These are phyloP conservation scores for Heteractis magnifica DNA, from an alignment of 92 coral and sea anemone genomes.

Conservation along the genomic window DNA sequence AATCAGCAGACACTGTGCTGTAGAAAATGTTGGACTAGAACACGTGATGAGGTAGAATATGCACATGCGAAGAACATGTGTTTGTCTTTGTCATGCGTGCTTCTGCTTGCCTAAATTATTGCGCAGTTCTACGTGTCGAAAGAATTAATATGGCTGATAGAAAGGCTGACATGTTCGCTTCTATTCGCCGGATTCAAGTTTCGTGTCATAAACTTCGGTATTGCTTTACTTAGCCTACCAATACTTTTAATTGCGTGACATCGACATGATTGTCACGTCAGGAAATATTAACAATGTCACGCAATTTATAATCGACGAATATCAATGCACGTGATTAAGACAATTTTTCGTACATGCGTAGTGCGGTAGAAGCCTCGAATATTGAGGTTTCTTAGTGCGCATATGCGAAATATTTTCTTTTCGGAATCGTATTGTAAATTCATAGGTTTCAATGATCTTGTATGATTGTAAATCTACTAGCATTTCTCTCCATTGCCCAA, in stretches of 20 bases:
- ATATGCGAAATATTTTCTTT: background rate
- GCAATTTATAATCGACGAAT: background rate
- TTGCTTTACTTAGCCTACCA: no score
- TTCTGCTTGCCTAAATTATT: background rate
- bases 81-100: slow-evolving; percentile 29
- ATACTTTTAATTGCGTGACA: background rate
- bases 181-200: background rate
- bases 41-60: slow-evolving; percentile 31
- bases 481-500: background rate
- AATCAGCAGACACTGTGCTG: slow-evolving; percentile 29
- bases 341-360: background rate
- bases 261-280: background rate
- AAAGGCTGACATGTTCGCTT: slow-evolving; percentile 4
- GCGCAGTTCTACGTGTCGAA: background rate
- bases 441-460: background rate
- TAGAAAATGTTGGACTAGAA: slow-evolving; percentile 12
- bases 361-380: background rate
- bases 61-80: slow-evolving; percentile 29
- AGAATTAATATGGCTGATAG: slow-evolving; percentile 9
- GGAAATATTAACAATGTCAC: background rate
- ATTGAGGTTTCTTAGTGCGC: slow-evolving; percentile 1
- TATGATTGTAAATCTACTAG: slow-evolving; percentile 12
- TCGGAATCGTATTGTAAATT: background rate
- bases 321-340: background rate
- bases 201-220: background rate